Percentiles rank a stretch among this genome's conserved stretches.
Evolutionary conservation across 1,140 invertebrate species (phyloP).

Genomic region (Coenobita brevimanus): DNA sequence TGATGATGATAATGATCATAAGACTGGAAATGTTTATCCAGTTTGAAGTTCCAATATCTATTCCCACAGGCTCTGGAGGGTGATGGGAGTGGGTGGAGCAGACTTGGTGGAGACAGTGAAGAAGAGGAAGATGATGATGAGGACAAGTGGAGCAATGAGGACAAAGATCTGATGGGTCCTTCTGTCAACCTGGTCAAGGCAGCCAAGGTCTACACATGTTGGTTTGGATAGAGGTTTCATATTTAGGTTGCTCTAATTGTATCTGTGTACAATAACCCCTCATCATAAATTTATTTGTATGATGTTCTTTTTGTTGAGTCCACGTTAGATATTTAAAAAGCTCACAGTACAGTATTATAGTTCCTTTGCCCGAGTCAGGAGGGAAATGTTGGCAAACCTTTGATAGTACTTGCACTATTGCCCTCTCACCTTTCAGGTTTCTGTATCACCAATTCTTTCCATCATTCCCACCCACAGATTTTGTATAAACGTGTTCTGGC

Average conservation of each 20-base stretch:
- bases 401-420: neutral
- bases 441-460: too few species aligned
- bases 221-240: neutral
- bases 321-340: too few species aligned
- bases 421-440: neutral
- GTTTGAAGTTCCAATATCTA: too few species aligned
- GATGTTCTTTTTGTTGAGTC: too few species aligned
- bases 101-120: slow-evolving; percentile 17
- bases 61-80: slow-evolving; percentile 46
- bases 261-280: neutral
- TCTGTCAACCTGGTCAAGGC: slow-evolving; percentile 60
- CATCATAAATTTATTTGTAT: neutral
- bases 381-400: too few species aligned
- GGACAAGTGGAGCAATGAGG: slow-evolving; percentile 50
- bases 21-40: too few species aligned
- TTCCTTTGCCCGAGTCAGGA: too few species aligned
- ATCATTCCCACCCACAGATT: too few species aligned
- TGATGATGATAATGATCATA: too few species aligned
- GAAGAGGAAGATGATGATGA: slow-evolving; percentile 24
- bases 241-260: neutral
- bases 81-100: slow-evolving; percentile 51
- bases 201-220: slow-evolving; percentile 39
- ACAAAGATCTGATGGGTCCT: slow-evolving; percentile 54
- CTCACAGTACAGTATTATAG: too few species aligned
- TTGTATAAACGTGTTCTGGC: slow-evolving; percentile 48